Percentiles rank a stretch among this genome's conserved stretches.
Evolutionary conservation across 2,888 invertebrate genomes (phyloP).

Genomic region (Eilema caniola): DNA sequence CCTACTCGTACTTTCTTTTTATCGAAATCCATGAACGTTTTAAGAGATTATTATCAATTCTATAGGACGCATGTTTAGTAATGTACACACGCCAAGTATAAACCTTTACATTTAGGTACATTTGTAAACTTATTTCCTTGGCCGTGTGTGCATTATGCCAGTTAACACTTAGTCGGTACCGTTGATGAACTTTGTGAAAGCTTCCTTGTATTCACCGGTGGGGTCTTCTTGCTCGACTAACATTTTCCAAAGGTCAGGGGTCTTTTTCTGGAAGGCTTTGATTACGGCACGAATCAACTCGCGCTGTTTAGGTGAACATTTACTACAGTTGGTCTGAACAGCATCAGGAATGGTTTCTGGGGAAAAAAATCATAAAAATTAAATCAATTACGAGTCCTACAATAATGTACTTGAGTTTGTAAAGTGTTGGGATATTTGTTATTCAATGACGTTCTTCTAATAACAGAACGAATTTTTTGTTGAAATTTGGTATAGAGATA

Average conservation of each 20-base stretch:
- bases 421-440: too few species aligned
- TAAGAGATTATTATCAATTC: neutral
- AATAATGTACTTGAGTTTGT: too few species aligned
- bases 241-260: slow-evolving; percentile 88
- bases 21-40: neutral
- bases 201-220: slow-evolving; percentile 86
- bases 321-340: slow-evolving; percentile 83
- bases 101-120: too few species aligned
- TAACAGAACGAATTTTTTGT: too few species aligned
- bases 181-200: slow-evolving; percentile 83
- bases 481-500: too few species aligned
- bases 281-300: slow-evolving; percentile 87
- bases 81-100: too few species aligned
- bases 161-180: slow-evolving; percentile 55
- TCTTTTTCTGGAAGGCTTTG: slow-evolving; percentile 88
- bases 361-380: slow-evolving; percentile 5
- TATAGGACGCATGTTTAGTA: neutral
- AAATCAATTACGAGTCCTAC: too few species aligned
- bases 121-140: too few species aligned
- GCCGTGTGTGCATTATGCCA: neutral
- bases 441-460: too few species aligned
- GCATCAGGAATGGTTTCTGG: slow-evolving; percentile 75
- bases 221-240: slow-evolving; percentile 90
- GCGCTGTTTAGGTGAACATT: slow-evolving; percentile 89
- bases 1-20: neutral